Evolutionary conservation across 2,113 vertebrate species (phyloP), one percentile per base, ranked within the genome.

Genomic region (Empidonax alnorum): DNA sequence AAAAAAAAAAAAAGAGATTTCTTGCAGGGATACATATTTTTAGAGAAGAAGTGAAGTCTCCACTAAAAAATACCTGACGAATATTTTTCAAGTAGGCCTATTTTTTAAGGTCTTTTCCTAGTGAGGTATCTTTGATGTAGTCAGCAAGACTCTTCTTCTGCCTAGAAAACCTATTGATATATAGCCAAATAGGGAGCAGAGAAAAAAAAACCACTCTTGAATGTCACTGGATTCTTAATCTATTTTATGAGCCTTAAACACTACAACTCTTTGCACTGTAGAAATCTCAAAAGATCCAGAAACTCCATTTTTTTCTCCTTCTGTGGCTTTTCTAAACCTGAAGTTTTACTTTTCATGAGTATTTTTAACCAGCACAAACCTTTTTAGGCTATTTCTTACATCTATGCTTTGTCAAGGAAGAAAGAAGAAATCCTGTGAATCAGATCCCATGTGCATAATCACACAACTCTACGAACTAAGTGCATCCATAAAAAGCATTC

Each of bases 401-500:
- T 88, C 69, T 93, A 24, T 46, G n/a, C 67, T 86, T 93, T 94
- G 87, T 90, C 90, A 90, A 73, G 52, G 35, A 93, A 92, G 83
- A 89, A 93, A 90, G 65, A 87, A 94, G 61, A 86, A 95, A 89
- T 75, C 69, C 86, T 84, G 42, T 95, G 94, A 96, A 92, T 90
- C 95, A 96, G 95, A 86, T 94, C 95, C 96, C 95, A 52, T 52
- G 56, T 94, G 94, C 89, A 94, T 94, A 96, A 97, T 96, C 91
- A 91, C 84, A 81, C 73, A 94, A 84, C 77, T 90, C 67, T 18
- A 47, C 1, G 22, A 93, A 92, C 66, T 74, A 91, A 97, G 79
- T 3, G 1, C 80, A 89, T 92, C 94, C 92, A 97, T 94, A 94
- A 96, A 97, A 93, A 95, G 89, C 84, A 87, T 89, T 91, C 6